phyloP scores from a whole-genome alignment of 1,140 invertebrate species.

The Lepidotrigona ventralis region DNA sequence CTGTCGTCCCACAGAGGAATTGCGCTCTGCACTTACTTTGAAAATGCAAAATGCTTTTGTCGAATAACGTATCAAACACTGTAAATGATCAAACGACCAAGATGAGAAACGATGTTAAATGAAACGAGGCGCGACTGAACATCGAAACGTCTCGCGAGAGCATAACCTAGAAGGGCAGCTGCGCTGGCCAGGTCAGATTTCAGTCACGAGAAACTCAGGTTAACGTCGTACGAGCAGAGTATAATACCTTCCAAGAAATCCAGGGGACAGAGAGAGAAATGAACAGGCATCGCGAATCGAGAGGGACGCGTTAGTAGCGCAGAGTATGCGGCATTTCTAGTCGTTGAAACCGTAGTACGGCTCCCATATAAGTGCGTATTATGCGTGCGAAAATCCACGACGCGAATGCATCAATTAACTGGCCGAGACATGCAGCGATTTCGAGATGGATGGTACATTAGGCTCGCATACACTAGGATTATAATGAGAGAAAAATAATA shows the following conservation, averaged over 20 bases:
- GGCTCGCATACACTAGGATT: neutral
- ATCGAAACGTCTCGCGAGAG: neutral
- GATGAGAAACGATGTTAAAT: too few species aligned
- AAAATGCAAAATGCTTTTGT: too few species aligned
- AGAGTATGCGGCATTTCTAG: neutral
- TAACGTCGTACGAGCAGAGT: too few species aligned
- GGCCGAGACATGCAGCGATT: neutral
- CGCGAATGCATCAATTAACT: neutral
- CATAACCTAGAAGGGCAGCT: conserved; percentile 23
- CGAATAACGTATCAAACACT: too few species aligned
- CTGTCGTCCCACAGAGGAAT: neutral
- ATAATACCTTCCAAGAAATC: neutral
- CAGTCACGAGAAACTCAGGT: neutral
- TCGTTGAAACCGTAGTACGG: neutral
- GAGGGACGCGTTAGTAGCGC: neutral
- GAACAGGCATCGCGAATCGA: neutral
- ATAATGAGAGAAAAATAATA: neutral
- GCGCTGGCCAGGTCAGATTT: neutral
- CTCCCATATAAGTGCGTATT: neutral
- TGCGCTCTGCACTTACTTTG: neutral
- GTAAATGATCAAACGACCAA: too few species aligned
- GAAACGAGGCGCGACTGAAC: too few species aligned
- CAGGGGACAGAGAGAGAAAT: neutral
- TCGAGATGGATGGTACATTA: conserved; percentile 20
- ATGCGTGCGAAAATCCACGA: conserved; percentile 2